phyloP scores from a whole-genome alignment of 2,113 vertebrate species.

The Bombycilla garrulus region DNA sequence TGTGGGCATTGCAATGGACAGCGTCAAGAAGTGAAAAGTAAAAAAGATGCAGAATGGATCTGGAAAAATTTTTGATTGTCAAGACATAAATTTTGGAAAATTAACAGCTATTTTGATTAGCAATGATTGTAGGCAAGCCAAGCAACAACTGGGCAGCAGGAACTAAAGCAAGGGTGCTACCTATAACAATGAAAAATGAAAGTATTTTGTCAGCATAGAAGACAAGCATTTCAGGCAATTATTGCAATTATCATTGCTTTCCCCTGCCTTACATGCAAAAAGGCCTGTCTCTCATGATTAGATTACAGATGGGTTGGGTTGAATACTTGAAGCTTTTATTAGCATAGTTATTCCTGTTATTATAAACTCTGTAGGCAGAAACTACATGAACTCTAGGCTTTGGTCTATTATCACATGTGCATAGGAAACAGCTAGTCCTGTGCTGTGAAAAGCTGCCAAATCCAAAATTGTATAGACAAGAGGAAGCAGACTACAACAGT shows the following conservation, averaged over 20 bases:
- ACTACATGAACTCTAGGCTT: neutral
- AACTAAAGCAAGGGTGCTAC: neutral
- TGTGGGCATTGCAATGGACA: neutral
- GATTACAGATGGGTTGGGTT: neutral
- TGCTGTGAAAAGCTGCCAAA: neutral
- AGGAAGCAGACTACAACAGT: neutral
- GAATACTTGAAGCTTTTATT: neutral
- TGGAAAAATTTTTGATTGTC: neutral
- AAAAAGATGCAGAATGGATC: neutral
- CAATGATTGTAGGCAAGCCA: neutral
- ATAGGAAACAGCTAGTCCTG: neutral
- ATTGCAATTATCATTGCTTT: neutral
- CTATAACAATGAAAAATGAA: neutral
- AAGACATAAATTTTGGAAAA: neutral
- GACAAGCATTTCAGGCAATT: neutral
- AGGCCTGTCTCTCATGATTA: neutral
- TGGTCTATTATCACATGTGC: rapidly evolving
- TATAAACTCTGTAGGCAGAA: neutral
- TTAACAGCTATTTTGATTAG: neutral
- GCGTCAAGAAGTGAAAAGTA: neutral
- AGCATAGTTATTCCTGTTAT: neutral
- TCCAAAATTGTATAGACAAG: neutral
- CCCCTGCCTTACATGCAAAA: neutral
- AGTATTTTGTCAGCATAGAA: neutral
- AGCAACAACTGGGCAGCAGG: neutral